Evolutionary conservation across 2,113 vertebrate species (phyloP).

Genomic region (Eira barbara): DNA sequence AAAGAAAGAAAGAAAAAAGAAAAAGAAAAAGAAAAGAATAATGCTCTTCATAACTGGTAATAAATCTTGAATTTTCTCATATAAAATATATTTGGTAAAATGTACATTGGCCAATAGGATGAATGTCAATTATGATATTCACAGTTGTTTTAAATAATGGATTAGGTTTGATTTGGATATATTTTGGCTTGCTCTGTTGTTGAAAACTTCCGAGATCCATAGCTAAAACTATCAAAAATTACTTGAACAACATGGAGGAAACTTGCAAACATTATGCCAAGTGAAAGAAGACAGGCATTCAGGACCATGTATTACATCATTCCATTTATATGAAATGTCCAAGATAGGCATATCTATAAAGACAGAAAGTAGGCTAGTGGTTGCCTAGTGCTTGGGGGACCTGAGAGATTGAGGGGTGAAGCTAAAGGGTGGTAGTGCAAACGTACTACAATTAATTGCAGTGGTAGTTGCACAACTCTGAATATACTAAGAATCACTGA

Average conservation of each 20-base stretch:
- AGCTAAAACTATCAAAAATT: not conserved
- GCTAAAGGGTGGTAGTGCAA: not conserved
- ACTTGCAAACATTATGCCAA: not conserved
- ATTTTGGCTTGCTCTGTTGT: not conserved
- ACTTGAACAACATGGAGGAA: not conserved
- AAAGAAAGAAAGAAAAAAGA: too few relatives aligned
- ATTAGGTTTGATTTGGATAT: not conserved
- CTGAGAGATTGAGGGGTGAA: not conserved
- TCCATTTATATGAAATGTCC: not conserved
- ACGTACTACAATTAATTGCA: not conserved
- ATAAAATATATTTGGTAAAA: conserved; percentile 4
- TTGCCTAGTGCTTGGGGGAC: not conserved
- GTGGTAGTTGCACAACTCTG: not conserved
- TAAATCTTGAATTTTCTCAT: not conserved
- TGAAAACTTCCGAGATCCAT: not conserved
- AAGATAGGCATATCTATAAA: not conserved
- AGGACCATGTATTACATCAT: not conserved
- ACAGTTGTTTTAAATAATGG: not conserved
- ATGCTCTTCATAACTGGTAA: not conserved
- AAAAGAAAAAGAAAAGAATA: too few relatives aligned
- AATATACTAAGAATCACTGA: not conserved
- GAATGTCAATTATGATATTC: not conserved
- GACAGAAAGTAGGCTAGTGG: not conserved
- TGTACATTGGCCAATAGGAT: not conserved
- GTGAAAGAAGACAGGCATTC: not conserved